These are phyloP conservation scores for Bicyclus anynana DNA, from an alignment of 1,140 invertebrate species.

Conservation along the genomic window DNA sequence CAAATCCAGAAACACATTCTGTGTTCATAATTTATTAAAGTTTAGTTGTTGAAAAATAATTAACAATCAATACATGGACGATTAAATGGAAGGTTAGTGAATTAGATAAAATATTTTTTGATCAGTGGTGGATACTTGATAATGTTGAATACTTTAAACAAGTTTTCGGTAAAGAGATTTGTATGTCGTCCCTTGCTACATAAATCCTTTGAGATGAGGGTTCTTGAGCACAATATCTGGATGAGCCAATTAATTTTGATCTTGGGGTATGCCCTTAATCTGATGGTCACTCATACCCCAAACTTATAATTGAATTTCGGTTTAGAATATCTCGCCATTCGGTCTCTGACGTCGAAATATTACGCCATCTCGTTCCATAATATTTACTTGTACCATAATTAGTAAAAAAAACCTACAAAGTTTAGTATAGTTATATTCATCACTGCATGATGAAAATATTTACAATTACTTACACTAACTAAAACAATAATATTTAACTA, in stretches of 20 bases:
- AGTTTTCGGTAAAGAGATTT: constrained; percentile 28
- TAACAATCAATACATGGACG: too few species aligned
- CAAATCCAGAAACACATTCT: too few species aligned
- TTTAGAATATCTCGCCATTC: constrained; percentile 62
- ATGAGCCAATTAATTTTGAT: constrained; percentile 74
- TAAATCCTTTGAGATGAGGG: constrained; percentile 70
- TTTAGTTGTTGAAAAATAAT: too few species aligned
- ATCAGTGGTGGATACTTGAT: too few species aligned
- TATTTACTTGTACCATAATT: constrained; percentile 10
- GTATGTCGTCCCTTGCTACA: constrained; percentile 42
- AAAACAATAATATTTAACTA: too few species aligned
- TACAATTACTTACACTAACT: too few species aligned
- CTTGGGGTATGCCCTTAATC: constrained; percentile 65
- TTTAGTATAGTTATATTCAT: too few species aligned
- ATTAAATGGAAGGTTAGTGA: too few species aligned
- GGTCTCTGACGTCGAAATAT: constrained; percentile 38
- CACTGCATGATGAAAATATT: too few species aligned
- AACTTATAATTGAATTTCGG: constrained; percentile 75
- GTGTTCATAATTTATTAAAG: too few species aligned
- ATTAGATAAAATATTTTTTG: too few species aligned
- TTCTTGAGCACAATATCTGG: constrained; percentile 65
- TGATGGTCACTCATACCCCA: constrained; percentile 73
- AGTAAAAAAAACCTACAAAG: not conserved
- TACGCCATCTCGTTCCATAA: constrained; percentile 31
- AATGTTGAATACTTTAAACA: constrained; percentile 19